Base-by-base conservation (phyloP, 35 echinoderm and acorn worm genomes). In the Ophiothrix spiculata region DNA sequence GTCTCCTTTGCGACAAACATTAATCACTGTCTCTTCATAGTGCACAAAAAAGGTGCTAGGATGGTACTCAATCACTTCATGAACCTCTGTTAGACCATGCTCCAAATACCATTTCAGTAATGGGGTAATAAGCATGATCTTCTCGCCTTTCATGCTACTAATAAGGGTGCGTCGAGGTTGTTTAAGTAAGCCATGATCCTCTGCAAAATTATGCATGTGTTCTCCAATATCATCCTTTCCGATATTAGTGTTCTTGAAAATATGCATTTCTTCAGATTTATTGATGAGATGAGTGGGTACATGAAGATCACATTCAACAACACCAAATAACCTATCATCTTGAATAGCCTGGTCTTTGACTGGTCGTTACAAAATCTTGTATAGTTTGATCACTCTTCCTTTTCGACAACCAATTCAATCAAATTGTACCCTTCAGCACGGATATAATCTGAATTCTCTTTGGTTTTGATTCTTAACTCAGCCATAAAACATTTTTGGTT, bases 271-370 rank as follows among this genome's bases (percentile, higher is more conserved):
- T 13, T 12, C 35, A 75, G 75, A 85, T 0, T 1, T 0, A 1
- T 13, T 21, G 41, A n/a, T 79, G 36, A 79, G 19, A 0, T 1
- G 8, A 29, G 17, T 15, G 11, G 86, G 86, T 0, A 88, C 77
- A 16, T 15, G 33, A 35, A 88, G 56, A 35, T 88, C 86, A 31
- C 86, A 88, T 31, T 88, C 86, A 12, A 88, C 37, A 1, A 81
- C 41, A 0, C 86, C 77, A 56, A 88, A 88, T 31, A 88, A 12
- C 11, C 31, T 35, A 31, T 32, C 35, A 39, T 81, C 63, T 42
- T 8, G 35, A 19, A 15, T 88, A 49, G 25, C 16, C 33, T 19
- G 41, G 23, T 25, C 4, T 25, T 6, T 32, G 16, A 32, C 10
- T 14, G 25, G 64, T 10, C 6, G 25, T 74, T 17, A 74, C 4